These are phyloP conservation scores for Mallateleia sp. DNA, from an alignment of 2,888 invertebrate genomes.

Conservation along the genomic window DNA sequence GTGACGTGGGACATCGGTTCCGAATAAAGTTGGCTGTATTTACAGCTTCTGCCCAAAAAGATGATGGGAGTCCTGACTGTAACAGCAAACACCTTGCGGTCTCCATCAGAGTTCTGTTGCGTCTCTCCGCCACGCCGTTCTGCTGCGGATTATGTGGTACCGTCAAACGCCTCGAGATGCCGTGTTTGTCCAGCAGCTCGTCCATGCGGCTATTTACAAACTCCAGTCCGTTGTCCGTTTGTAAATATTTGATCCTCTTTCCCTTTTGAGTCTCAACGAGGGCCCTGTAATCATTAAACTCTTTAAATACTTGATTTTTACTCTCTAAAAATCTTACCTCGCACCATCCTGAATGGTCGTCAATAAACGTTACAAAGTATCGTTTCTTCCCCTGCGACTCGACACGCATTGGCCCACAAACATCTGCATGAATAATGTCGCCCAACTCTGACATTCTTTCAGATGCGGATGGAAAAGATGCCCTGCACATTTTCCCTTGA, in stretches of 20 bases:
- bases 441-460: neutral
- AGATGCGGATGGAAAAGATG: constrained; percentile 1
- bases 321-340: neutral
- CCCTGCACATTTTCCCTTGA: constrained; percentile 17
- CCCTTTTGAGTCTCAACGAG: constrained; percentile 46
- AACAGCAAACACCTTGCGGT: constrained; percentile 79
- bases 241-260: constrained; percentile 42
- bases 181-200: constrained; percentile 64
- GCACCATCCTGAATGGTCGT: too few relatives aligned
- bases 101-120: too few relatives aligned
- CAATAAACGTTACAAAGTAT: too few relatives aligned
- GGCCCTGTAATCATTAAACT: neutral
- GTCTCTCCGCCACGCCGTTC: too few relatives aligned
- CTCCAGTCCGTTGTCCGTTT: constrained; percentile 62
- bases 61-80: constrained; percentile 70
- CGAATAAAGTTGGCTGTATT: constrained; percentile 79
- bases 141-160: constrained; percentile 79
- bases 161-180: constrained; percentile 76
- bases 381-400: too few relatives aligned
- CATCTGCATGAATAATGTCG: neutral
- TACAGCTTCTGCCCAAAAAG: too few relatives aligned
- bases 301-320: neutral
- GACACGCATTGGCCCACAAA: too few relatives aligned
- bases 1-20: constrained; percentile 79
- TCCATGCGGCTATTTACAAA: constrained; percentile 58